phyloP scores from a whole-genome alignment of 2,797 vertebrate genomes.

The Menidia menidia region DNA sequence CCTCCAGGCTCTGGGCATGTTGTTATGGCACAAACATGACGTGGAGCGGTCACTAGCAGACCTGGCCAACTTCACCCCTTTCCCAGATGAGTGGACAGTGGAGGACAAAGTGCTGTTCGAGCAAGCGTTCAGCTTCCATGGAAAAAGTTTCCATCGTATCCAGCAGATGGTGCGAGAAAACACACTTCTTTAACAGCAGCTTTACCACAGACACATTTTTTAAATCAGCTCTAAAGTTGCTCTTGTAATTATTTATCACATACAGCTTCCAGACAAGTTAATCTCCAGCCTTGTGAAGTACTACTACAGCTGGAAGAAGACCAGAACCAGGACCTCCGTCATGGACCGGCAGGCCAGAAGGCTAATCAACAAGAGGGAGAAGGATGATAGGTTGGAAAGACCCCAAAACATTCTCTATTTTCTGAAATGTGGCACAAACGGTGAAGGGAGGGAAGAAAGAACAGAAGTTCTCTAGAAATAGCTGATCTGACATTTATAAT shows the following conservation, averaged over 20 bases:
- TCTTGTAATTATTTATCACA: rapidly evolving
- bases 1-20: slow-evolving; percentile 90
- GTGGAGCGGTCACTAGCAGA: slow-evolving; percentile 93
- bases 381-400: slow-evolving; percentile 86
- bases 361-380: slow-evolving; percentile 88
- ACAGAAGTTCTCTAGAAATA: background rate
- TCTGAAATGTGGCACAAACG: background rate
- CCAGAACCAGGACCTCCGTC: slow-evolving; percentile 90
- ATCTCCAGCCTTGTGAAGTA: slow-evolving; percentile 93
- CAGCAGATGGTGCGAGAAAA: slow-evolving; percentile 90
- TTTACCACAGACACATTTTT: background rate
- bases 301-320: slow-evolving; percentile 96
- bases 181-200: background rate
- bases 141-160: slow-evolving; percentile 95
- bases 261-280: slow-evolving; percentile 91
- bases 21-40: slow-evolving; percentile 94
- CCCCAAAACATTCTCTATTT: background rate
- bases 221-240: background rate
- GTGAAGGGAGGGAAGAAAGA: no score
- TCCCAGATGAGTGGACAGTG: slow-evolving; percentile 94
- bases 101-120: slow-evolving; percentile 96
- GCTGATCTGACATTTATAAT: slow-evolving; percentile 38
- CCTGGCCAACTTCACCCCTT: slow-evolving; percentile 94
- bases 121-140: slow-evolving; percentile 95
- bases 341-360: slow-evolving; percentile 93